Conservation (phyloP, 2,113 vertebrate species). For the Syrmaticus mikado region DNA sequence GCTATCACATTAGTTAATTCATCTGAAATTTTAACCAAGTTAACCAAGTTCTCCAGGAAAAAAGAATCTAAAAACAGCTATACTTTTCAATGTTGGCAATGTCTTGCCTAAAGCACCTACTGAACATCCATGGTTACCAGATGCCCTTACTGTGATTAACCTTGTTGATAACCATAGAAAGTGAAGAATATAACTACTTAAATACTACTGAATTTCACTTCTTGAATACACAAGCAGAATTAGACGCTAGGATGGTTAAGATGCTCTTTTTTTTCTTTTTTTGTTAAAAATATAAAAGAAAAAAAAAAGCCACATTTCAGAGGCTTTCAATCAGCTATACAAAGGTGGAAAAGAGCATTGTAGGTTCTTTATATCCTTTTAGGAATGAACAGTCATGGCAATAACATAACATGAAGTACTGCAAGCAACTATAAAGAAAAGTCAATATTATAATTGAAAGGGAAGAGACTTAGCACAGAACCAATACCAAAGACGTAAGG, state of each 20-base stretch:
- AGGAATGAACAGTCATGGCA: not conserved
- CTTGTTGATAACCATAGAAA: not conserved
- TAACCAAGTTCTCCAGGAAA: no score
- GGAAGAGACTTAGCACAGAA: constrained; percentile 22
- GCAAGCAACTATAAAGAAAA: constrained; percentile 36
- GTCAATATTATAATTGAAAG: constrained; percentile 54
- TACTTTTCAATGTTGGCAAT: not conserved
- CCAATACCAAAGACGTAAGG: constrained; percentile 39
- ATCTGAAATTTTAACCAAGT: not conserved
- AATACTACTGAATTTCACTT: not conserved
- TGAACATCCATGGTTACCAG: not conserved
- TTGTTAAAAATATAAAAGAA: not conserved
- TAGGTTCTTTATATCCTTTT: constrained; percentile 5
- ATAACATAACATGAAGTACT: not conserved
- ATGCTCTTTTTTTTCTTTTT: no score
- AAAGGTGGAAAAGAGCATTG: not conserved
- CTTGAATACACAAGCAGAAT: not conserved
- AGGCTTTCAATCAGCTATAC: not conserved
- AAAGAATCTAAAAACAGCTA: not conserved
- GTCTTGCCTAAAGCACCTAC: accelerated
- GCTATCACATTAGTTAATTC: not conserved
- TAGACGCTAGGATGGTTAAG: not conserved
- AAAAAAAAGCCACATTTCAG: not conserved
- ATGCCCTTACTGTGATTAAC: not conserved
- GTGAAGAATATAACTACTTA: not conserved